Conservation (phyloP, 2,797 vertebrate genomes). For the Artibeus jamaicensis region DNA sequence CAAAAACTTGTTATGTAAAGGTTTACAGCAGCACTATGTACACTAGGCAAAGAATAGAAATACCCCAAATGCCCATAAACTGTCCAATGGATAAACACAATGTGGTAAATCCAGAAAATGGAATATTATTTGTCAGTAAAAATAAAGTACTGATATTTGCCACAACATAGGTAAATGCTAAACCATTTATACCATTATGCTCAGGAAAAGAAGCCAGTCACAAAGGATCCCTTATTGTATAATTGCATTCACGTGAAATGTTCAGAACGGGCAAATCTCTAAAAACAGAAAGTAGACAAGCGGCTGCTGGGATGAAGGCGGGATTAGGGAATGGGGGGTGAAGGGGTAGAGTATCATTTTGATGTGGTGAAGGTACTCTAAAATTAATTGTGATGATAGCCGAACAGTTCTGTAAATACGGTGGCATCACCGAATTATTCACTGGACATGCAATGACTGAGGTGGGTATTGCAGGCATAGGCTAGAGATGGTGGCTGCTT, state of each 20-base stretch:
- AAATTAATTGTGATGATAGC: not conserved
- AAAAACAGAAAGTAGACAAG: not conserved
- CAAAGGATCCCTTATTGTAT: not conserved
- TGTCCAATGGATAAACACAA: not conserved
- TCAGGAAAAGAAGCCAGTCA: not conserved
- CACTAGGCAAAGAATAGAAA: not conserved
- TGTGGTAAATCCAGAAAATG: not conserved
- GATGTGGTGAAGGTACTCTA: not conserved
- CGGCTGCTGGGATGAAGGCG: not conserved
- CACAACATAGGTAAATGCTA: not conserved
- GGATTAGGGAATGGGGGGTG: not conserved
- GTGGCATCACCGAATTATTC: not conserved
- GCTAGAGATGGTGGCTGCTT: not conserved
- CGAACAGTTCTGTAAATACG: not conserved
- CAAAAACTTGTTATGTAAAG: not conserved
- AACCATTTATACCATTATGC: not conserved
- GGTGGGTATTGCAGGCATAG: not conserved
- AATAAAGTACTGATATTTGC: not conserved
- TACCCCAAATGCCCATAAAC: not conserved
- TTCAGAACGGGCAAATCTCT: not conserved
- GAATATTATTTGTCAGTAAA: not conserved
- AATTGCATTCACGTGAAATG: not conserved
- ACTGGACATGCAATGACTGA: not conserved
- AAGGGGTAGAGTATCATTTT: not conserved
- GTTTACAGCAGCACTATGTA: not conserved